Base-by-base conservation (phyloP, 2,888 invertebrate genomes). In the Leuctra nigra region DNA sequence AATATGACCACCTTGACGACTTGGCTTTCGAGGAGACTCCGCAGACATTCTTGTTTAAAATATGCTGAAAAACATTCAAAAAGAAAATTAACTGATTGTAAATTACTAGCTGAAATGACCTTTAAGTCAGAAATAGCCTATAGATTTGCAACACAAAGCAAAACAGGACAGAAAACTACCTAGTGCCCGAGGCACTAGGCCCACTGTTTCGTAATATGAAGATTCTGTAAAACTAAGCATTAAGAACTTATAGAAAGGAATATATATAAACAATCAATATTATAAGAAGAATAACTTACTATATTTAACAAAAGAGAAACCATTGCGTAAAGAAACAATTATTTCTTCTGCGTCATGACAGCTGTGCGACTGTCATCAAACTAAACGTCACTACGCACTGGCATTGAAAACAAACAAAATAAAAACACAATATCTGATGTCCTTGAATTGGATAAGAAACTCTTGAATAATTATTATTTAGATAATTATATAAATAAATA, bases 21-120 rank as follows among this genome's bases (percentile, higher is more conserved):
- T 71, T 68, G 76, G 77, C 70, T 82, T 79, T 66, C 81, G 79
- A 65, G 87, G 86, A 64, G 90, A 87, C 71, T 90, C 89, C 70
- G 89, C 89, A 69, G 90, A 89, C 90, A 90, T 91, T 66, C 68
- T 76, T 29, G 63, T 66, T 63, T 66, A 67, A 56, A 29, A 11
- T 29, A 29, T 29, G 6, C 29, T 29, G 13, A 59, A 63, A 29
- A 7, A 7, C 29, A 29, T 29, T 29, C 11, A 11, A 29, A 29
- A 57, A 29, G 29, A 29, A 29, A 29, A 29, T 11, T 11, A 29
- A 29, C 11, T 29, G 11, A 29, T 7, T 29, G 11, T 6, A 11
- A 11, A 6, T 11, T 29, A 29, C 6, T 11, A 29, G 29, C 11
- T 7, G 29, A 11, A 11, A 29, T 29, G 29, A 29, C 29, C 29